Percentiles rank a stretch among this genome's conserved stretches.
These are phyloP conservation scores for Bombus ignitus DNA, from an alignment of 1,140 invertebrate genomes.

Conservation along the genomic window DNA sequence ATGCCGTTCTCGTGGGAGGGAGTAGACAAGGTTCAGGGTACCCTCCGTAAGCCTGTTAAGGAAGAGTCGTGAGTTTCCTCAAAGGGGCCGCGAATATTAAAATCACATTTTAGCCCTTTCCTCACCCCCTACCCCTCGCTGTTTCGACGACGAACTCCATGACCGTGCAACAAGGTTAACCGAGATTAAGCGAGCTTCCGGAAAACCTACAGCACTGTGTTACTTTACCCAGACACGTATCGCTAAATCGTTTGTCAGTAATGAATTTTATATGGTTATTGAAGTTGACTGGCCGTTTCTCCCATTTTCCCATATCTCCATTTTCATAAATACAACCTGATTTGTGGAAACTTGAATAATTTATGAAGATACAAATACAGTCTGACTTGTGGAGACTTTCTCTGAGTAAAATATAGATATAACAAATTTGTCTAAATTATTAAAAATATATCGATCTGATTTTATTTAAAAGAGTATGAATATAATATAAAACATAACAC, in stretches of 20 bases:
- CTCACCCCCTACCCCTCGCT: constrained; percentile 21
- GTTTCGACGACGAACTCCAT: constrained; percentile 69
- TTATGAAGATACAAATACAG: too few relatives aligned
- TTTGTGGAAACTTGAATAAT: too few relatives aligned
- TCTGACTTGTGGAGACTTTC: too few relatives aligned
- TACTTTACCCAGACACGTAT: constrained; percentile 44
- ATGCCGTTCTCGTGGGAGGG: constrained; percentile 57
- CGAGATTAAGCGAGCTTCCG: constrained; percentile 72
- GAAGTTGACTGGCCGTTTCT: too few relatives aligned
- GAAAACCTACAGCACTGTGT: constrained; percentile 55
- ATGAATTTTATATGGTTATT: background rate
- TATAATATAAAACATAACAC: too few relatives aligned
- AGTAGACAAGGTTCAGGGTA: constrained; percentile 37
- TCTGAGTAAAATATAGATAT: too few relatives aligned
- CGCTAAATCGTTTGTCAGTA: constrained; percentile 47
- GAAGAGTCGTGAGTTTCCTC: constrained; percentile 74
- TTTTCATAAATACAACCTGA: too few relatives aligned
- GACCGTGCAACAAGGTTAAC: constrained; percentile 71
- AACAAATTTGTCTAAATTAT: too few relatives aligned
- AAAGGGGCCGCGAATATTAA: constrained; percentile 78
- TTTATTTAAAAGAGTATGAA: too few relatives aligned
- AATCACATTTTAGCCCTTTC: constrained; percentile 76
- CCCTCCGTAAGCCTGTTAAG: constrained; percentile 75
- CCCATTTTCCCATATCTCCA: too few relatives aligned
- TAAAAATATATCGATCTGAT: too few relatives aligned